Evolutionary conservation across 92 coral and sea anemone genomes (phyloP), one percentile per base, ranked within the genome.

Genomic region (Porites divaricata): DNA sequence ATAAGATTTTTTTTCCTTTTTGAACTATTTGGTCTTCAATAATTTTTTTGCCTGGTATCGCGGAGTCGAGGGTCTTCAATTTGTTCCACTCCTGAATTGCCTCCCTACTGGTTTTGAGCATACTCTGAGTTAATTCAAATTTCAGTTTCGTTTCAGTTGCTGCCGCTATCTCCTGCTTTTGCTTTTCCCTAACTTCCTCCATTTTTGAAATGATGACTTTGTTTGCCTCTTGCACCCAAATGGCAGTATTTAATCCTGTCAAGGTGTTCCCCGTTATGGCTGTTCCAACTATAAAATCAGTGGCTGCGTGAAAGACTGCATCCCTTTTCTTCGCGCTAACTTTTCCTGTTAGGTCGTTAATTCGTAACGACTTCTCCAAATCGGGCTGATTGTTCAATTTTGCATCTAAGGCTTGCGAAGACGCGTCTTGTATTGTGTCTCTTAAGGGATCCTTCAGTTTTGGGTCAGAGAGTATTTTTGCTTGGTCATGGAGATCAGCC

Each of bases 51-150:
- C 35, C 16, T 28, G 63, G 22, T 23, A 6, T 25, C 0, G 70
- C 19, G 9, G 28, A 69, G 51, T 75, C 66, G 48, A 35, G 65
- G 20, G 11, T 49, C 45, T 24, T 70, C 8, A 75, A 59, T 1
- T 82, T 7, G 1, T 65, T 26, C 91, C 91, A 88, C 45, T 56
- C 70, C 15, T 35, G n/a, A 9, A 73, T 73, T 0, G 75, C 83
- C 71, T n/a, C 68, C 2, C 67, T 25, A 3, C 49, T 20, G 35
- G 41, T 74, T 56, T 65, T 48, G 1, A 81, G 70, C 67, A 81
- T 65, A 53, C 83, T 87, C 59, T 78, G 81, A 51, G 90, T 75
- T 14, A 87, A 57, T 87, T 87, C 90, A 66, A 51, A 75, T 28
- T 68, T 51, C 11, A 81, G 41, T 65, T 72, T 73, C 12, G 87